phyloP scores from a whole-genome alignment of 2,888 invertebrate genomes.

The Macropis europaea region DNA sequence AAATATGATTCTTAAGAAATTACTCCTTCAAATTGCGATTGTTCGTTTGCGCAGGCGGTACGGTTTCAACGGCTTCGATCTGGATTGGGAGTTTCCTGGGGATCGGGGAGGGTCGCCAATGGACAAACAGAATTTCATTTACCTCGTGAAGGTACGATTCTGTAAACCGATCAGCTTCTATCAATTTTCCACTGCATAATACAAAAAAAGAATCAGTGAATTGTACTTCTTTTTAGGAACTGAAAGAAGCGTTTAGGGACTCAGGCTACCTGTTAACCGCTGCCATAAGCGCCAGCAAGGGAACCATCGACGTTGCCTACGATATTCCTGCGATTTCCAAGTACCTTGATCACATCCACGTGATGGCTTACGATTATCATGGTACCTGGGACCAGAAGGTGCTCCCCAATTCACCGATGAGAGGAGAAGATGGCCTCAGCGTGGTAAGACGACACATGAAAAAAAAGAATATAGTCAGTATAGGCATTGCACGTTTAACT shows the following conservation, averaged over 20 bases:
- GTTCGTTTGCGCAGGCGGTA: conserved; percentile 81
- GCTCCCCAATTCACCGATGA: conserved; percentile 90
- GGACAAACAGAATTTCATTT: conserved; percentile 89
- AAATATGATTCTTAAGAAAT: background rate
- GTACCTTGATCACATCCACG: conserved; percentile 85
- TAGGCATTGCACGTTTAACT: background rate
- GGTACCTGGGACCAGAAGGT: conserved; percentile 90
- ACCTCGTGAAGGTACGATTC: conserved; percentile 85
- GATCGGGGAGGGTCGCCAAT: conserved; percentile 87
- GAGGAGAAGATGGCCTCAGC: conserved; percentile 82
- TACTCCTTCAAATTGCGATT: background rate
- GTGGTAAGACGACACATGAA: conserved; percentile 82
- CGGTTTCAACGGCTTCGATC: conserved; percentile 88
- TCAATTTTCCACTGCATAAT: background rate
- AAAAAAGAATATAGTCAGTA: background rate
- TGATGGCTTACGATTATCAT: conserved; percentile 95
- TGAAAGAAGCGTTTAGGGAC: conserved; percentile 86
- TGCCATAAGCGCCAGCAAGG: conserved; percentile 89
- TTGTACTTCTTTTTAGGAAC: conserved; percentile 81
- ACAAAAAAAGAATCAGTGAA: background rate
- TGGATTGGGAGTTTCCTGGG: conserved; percentile 93
- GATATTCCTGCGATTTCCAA: conserved; percentile 85
- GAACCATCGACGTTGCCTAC: conserved; percentile 89
- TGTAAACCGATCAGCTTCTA: background rate
- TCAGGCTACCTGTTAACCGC: conserved; percentile 88